A percentile compares a stretch with the other conserved stretches of the same genome.
Conservation (phyloP, 2,888 invertebrate genomes). For the Nomada hirtipes region DNA sequence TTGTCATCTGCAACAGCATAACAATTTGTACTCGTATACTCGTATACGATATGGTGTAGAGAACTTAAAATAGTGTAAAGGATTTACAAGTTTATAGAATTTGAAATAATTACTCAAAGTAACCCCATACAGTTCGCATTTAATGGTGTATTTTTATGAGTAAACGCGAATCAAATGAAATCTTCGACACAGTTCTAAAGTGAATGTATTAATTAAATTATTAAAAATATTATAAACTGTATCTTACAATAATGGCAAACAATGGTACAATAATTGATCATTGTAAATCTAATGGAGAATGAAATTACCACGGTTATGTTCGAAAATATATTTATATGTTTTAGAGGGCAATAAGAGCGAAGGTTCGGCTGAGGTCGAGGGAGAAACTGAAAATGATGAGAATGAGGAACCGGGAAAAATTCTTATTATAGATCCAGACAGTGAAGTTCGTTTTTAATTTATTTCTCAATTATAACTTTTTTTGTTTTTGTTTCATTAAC, state of each 20-base stretch:
- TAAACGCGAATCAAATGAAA: not conserved
- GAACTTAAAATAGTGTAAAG: not conserved
- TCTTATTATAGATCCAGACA: constrained; percentile 88
- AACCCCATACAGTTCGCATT: constrained; percentile 3
- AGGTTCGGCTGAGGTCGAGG: constrained; percentile 73
- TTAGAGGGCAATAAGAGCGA: constrained; percentile 76
- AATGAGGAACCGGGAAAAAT: constrained; percentile 86
- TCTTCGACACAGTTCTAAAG: constrained; percentile 1
- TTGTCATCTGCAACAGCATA: constrained; percentile 11
- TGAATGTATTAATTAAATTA: not conserved
- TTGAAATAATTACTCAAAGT: constrained; percentile 6
- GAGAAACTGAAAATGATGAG: constrained; percentile 71
- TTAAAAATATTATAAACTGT: not conserved
- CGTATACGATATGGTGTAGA: not conserved
- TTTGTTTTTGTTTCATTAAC: not conserved
- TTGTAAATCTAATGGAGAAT: not conserved
- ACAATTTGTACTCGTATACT: not conserved
- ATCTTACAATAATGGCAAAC: constrained; percentile 58
- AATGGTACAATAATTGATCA: constrained; percentile 56
- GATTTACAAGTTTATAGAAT: not conserved
- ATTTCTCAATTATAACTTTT: constrained; percentile 8
- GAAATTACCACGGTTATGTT: constrained; percentile 1
- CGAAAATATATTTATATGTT: constrained; percentile 39
- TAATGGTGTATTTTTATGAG: not conserved
- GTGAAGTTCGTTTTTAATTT: constrained; percentile 81